A percentile compares a stretch with the other conserved stretches of the same genome.
phyloP scores from a whole-genome alignment of 2,113 vertebrate genomes.

The Passer domesticus region DNA sequence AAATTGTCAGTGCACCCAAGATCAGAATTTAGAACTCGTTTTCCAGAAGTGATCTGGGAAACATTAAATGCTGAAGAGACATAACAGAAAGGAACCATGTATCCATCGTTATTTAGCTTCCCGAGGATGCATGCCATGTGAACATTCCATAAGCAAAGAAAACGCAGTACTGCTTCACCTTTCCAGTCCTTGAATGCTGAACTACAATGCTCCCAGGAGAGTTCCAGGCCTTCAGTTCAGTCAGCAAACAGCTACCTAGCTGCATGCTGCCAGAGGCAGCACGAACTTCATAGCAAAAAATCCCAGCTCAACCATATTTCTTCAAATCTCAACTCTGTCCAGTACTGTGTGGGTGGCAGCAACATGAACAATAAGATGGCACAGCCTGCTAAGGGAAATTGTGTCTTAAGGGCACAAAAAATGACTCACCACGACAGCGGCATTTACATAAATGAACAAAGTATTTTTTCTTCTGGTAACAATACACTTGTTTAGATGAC shows the following conservation, averaged over 20 bases:
- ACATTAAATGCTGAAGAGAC: background rate
- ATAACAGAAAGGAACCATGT: background rate
- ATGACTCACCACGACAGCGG: background rate
- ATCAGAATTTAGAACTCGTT: background rate
- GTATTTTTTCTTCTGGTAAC: background rate
- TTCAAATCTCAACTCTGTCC: background rate
- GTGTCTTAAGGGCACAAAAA: background rate
- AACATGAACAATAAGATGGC: background rate
- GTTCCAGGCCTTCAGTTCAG: background rate
- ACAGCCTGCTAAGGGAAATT: background rate
- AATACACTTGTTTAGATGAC: background rate
- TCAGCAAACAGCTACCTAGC: background rate
- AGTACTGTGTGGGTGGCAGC: background rate
- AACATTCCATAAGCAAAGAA: background rate
- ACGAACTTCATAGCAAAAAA: background rate
- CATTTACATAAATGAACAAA: background rate
- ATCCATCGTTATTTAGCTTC: background rate
- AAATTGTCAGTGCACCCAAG: background rate
- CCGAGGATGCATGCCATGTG: background rate
- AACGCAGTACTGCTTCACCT: background rate
- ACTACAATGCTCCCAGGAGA: background rate
- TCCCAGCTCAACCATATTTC: background rate
- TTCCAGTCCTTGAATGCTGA: fast-evolving
- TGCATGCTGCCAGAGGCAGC: background rate
- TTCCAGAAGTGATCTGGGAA: background rate